phyloP scores from a whole-genome alignment of 2,113 vertebrate genomes.

The Gambusia affinis region DNA sequence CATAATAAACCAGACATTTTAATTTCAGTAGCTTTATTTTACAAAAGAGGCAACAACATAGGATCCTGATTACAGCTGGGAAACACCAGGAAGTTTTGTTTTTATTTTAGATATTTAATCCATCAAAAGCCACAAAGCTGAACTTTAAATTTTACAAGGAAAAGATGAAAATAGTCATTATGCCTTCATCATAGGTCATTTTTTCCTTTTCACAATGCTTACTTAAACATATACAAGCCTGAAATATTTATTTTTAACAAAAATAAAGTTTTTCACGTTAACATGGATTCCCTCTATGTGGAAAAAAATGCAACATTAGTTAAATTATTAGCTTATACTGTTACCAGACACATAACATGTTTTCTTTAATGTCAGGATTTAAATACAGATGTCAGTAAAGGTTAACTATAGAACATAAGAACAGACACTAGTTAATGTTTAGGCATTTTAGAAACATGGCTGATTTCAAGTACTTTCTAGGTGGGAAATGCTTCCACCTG shows the following conservation, averaged over 20 bases:
- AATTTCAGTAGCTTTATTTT: conserved; percentile 68
- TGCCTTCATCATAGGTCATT: conserved; percentile 7
- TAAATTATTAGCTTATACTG: conserved; percentile 33
- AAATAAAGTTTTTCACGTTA: conserved; percentile 25
- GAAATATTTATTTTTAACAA: conserved; percentile 4
- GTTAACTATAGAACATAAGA: conserved; percentile 42
- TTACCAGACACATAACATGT: conserved; percentile 36
- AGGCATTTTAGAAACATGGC: background rate
- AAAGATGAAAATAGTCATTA: conserved; percentile 11
- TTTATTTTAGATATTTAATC: background rate
- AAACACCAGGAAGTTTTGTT: conserved; percentile 12
- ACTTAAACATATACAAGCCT: conserved; percentile 18
- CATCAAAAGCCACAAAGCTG: conserved; percentile 14
- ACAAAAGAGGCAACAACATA: conserved; percentile 53
- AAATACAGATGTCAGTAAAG: conserved; percentile 39
- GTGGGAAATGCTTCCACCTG: conserved; percentile 13
- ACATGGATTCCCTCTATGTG: conserved; percentile 36
- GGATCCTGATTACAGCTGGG: conserved; percentile 25
- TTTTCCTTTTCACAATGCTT: conserved; percentile 15
- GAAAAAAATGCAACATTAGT: conserved; percentile 28
- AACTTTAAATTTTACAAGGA: conserved; percentile 14
- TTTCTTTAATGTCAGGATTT: conserved; percentile 36
- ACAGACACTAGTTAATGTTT: background rate
- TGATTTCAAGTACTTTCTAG: background rate
- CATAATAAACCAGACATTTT: conserved; percentile 21